phyloP scores from a whole-genome alignment of 2,113 vertebrate species.

The Toxostoma redivivum region DNA sequence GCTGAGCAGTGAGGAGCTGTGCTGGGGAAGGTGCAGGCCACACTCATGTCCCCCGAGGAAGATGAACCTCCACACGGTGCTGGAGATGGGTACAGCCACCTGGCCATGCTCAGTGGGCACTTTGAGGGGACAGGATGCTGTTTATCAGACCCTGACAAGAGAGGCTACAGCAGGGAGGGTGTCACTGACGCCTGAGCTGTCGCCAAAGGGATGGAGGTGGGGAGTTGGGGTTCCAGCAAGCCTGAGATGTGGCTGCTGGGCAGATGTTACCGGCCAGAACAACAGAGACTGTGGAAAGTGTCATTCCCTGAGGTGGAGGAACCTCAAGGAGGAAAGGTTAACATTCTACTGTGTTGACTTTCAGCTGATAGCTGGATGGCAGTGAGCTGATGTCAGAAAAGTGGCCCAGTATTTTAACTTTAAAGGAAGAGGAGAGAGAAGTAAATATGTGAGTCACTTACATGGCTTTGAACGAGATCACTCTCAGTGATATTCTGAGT shows the following conservation, averaged over 20 bases:
- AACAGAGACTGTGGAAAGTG: not conserved
- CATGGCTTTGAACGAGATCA: conserved; percentile 13
- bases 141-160: not conserved
- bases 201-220: not conserved
- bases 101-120: accelerated
- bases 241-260: not conserved
- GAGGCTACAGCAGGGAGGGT: not conserved
- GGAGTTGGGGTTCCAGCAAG: not conserved
- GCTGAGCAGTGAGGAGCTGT: not conserved
- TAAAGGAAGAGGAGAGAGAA: conserved; percentile 12
- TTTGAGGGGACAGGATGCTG: not conserved
- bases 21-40: not conserved
- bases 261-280: not conserved
- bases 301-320: not conserved
- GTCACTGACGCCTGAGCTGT: not conserved
- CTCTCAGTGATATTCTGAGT: not conserved
- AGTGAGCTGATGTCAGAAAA: conserved; percentile 28
- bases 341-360: not conserved
- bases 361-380: conserved; percentile 14
- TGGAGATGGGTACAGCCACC: not conserved
- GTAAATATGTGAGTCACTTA: conserved; percentile 34
- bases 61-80: accelerated
- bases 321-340: not conserved
- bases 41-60: accelerated
- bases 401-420: conserved; percentile 1